phyloP scores from a whole-genome alignment of 2,888 invertebrate species.

The Periphyllus acericola region DNA sequence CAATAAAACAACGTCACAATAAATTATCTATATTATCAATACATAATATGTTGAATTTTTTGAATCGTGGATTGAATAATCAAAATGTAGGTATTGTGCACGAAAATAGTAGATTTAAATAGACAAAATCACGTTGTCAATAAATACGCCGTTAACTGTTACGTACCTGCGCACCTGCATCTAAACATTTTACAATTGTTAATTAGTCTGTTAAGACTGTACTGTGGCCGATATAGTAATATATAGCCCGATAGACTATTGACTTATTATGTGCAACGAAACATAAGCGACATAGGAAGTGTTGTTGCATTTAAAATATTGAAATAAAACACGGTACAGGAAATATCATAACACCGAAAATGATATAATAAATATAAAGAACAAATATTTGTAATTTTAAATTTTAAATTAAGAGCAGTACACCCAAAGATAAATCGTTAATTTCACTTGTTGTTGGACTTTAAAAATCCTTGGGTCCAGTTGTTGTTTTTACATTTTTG shows the following conservation, averaged over 20 bases:
- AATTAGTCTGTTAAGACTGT: slow-evolving; percentile 38
- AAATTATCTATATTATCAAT: too few relatives aligned
- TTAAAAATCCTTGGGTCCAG: slow-evolving; percentile 40
- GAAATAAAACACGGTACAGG: not conserved
- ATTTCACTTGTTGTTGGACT: slow-evolving; percentile 37
- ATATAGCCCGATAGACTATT: not conserved
- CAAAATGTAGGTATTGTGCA: too few relatives aligned
- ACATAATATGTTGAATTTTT: too few relatives aligned
- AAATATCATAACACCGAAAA: not conserved
- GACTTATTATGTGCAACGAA: not conserved
- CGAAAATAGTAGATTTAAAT: not conserved
- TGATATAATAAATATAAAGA: slow-evolving; percentile 33
- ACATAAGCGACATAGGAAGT: slow-evolving; percentile 4
- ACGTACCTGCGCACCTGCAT: not conserved
- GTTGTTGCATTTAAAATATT: slow-evolving; percentile 19
- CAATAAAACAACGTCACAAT: too few relatives aligned
- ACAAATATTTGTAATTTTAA: slow-evolving; percentile 30
- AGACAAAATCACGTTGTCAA: not conserved
- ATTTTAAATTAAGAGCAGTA: slow-evolving; percentile 27
- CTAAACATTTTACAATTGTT: slow-evolving; percentile 25
- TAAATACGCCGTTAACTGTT: not conserved
- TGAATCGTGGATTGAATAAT: too few relatives aligned
- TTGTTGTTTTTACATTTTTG: slow-evolving; percentile 15
- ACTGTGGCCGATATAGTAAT: not conserved
- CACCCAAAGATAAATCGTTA: slow-evolving; percentile 47